Conservation (phyloP, 2,113 vertebrate species). For the Aspidoscelis tigris region DNA sequence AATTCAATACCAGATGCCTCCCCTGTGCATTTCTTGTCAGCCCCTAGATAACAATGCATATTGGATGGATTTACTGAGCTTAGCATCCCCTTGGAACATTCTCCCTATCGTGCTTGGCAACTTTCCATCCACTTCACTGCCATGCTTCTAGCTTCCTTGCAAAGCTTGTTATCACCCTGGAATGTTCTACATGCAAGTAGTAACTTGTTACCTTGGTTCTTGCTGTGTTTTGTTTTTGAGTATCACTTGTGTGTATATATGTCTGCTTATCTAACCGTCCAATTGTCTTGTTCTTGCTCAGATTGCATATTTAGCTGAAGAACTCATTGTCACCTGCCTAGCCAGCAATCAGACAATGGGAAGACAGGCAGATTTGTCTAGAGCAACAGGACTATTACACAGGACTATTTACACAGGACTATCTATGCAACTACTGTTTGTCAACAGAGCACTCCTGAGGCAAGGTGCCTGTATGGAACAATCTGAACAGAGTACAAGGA, state of each 20-base stretch:
- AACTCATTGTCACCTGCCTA: neutral
- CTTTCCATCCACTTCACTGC: slow-evolving; percentile 16
- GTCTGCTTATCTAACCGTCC: neutral
- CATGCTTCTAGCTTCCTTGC: slow-evolving; percentile 6
- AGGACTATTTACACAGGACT: neutral
- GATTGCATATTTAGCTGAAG: neutral
- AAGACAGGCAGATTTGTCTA: neutral
- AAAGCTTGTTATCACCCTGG: slow-evolving; percentile 23
- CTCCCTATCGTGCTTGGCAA: slow-evolving; percentile 12
- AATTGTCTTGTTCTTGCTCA: neutral
- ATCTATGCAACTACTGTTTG: neutral
- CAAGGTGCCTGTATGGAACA: neutral
- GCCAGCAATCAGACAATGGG: neutral
- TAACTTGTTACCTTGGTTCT: slow-evolving; percentile 13
- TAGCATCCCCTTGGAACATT: slow-evolving; percentile 16
- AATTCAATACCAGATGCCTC: slow-evolving; percentile 26
- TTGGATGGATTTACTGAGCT: slow-evolving; percentile 29
- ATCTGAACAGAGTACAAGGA: neutral
- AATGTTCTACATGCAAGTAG: slow-evolving; percentile 16
- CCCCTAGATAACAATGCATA: slow-evolving; percentile 29
- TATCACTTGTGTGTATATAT: neutral
- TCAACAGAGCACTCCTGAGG: too few relatives aligned
- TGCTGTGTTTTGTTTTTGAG: neutral
- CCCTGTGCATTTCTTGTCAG: slow-evolving; percentile 16
- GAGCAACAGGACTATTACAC: neutral